A percentile compares a stretch with the other conserved stretches of the same genome.
Conservation (phyloP, 2,113 vertebrate species). For the Chrysochloris asiatica region DNA sequence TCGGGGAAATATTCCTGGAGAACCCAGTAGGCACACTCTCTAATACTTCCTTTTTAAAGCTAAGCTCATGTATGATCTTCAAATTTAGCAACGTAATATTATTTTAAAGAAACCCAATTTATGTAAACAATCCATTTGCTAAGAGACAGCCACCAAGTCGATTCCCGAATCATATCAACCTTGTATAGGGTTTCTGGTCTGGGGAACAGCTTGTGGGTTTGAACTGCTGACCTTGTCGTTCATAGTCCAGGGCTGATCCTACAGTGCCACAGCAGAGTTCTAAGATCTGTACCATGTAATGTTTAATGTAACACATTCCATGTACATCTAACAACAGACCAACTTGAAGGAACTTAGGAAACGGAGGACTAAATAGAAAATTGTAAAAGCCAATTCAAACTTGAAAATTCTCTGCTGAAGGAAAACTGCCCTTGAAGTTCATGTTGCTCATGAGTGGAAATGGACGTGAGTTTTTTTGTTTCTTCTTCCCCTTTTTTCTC, state of each 20-base stretch:
- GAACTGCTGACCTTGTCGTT: no score
- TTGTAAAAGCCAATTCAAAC: background rate
- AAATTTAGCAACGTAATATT: background rate
- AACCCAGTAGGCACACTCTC: background rate
- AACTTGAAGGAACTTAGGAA: background rate
- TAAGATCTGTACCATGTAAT: no score
- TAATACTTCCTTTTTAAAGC: background rate
- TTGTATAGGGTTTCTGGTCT: no score
- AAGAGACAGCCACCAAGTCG: no score
- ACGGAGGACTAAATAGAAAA: background rate
- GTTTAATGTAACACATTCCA: background rate
- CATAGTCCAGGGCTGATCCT: no score
- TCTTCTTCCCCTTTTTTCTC: slow-evolving; percentile 39
- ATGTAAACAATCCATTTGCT: background rate
- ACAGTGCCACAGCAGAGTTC: no score
- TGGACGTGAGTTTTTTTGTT: slow-evolving; percentile 16
- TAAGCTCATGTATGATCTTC: background rate
- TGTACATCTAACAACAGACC: background rate
- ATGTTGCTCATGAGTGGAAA: background rate
- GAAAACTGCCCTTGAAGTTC: slow-evolving; percentile 19
- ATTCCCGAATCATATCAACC: no score
- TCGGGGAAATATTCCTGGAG: no score
- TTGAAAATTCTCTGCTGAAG: background rate
- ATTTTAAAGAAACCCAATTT: background rate
- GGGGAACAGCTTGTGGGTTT: no score